Conservation (phyloP, 2,888 invertebrate species). For the Chalcis sispes region DNA sequence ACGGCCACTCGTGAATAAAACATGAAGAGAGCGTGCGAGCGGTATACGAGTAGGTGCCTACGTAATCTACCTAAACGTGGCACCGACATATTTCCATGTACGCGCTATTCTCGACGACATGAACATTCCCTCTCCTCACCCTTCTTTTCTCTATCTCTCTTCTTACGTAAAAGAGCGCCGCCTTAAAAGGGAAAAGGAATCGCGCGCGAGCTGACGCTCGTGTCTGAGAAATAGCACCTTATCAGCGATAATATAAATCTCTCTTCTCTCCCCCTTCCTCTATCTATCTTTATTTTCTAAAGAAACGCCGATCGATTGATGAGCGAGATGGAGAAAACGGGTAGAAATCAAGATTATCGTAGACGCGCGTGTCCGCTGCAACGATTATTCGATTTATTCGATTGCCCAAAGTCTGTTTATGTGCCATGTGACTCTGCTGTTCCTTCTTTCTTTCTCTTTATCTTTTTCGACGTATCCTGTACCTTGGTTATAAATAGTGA, state of each 20-base stretch:
- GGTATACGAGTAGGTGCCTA: conserved; percentile 5
- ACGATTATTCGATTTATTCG: conserved; percentile 48
- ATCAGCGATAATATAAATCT: conserved; percentile 41
- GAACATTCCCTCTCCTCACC: not conserved
- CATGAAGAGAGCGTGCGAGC: not conserved
- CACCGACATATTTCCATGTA: conserved; percentile 41
- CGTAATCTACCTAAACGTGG: conserved; percentile 52
- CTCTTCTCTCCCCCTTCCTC: not conserved
- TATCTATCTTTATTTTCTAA: not conserved
- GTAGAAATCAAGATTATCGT: conserved; percentile 15
- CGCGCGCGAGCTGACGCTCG: conserved; percentile 36
- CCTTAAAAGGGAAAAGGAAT: conserved; percentile 40
- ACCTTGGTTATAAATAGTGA: too few species aligned
- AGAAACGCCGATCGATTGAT: not conserved
- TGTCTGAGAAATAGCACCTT: conserved; percentile 44
- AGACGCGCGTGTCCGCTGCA: not conserved
- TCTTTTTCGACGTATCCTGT: too few species aligned
- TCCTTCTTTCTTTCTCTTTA: too few species aligned
- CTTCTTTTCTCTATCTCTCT: conserved; percentile 4
- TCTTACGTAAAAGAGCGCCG: conserved; percentile 3
- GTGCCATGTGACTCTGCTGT: too few species aligned
- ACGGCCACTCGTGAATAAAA: too few species aligned
- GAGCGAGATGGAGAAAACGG: too few species aligned
- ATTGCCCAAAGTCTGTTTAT: too few species aligned
- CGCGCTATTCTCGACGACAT: conserved; percentile 10